These are phyloP conservation scores for Xestia c-nigrum DNA, from an alignment of 2,888 invertebrate species.

Conservation along the genomic window DNA sequence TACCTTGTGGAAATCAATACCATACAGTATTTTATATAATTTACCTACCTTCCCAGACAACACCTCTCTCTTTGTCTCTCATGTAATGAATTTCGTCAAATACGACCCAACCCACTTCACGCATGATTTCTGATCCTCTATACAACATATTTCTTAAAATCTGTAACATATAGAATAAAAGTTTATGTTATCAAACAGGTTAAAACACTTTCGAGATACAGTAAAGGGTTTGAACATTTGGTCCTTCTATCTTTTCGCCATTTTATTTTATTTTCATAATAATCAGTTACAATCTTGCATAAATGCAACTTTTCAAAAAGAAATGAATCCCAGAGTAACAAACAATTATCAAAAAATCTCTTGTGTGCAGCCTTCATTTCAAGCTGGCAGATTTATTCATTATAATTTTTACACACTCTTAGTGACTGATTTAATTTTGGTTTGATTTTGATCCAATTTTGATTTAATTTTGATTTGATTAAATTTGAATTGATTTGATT, in stretches of 20 bases:
- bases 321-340: no score
- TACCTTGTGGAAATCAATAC: neutral
- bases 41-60: conserved; percentile 97
- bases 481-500: no score
- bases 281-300: neutral
- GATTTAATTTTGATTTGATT: no score
- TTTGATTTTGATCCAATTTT: no score
- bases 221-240: neutral
- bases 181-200: neutral
- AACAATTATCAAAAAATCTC: no score
- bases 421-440: no score
- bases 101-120: conserved; percentile 99
- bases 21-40: neutral
- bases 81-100: conserved; percentile 99
- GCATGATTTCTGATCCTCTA: conserved; percentile 99
- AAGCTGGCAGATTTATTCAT: no score
- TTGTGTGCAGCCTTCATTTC: no score
- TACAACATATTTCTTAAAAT: conserved; percentile 99
- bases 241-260: neutral
- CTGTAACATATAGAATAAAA: conserved; percentile 83
- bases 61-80: conserved; percentile 99
- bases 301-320: neutral
- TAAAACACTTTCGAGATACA: neutral
- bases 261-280: neutral
- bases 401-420: no score